Conservation (phyloP, 1,140 invertebrate species). For the Bombus terrestris region DNA sequence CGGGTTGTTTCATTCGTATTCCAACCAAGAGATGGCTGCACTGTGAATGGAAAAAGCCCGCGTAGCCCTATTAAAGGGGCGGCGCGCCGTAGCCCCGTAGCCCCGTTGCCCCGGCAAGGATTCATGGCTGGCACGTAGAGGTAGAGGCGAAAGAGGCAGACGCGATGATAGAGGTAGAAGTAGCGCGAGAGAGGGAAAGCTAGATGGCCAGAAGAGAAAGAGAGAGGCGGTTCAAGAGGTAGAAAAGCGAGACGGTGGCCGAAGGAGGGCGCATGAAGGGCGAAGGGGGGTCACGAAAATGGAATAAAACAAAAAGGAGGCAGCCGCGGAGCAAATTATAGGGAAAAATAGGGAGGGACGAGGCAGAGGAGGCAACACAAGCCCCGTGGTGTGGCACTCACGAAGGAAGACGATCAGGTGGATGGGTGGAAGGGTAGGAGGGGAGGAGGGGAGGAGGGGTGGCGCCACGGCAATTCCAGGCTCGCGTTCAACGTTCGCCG, state of each 20-base stretch:
- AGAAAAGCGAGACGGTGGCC: background rate
- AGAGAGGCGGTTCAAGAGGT: constrained; percentile 50
- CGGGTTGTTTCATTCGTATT: constrained; percentile 40
- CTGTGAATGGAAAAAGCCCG: constrained; percentile 74
- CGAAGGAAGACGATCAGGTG: constrained; percentile 60
- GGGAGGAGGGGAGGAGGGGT: constrained; percentile 72
- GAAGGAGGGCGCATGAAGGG: constrained; percentile 32
- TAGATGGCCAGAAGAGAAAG: background rate
- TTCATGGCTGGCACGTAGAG: constrained; percentile 80
- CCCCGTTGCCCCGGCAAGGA: constrained; percentile 75
- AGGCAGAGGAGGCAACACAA: constrained; percentile 59
- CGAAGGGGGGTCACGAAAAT: constrained; percentile 70
- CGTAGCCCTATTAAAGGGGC: constrained; percentile 81
- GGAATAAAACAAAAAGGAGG: constrained; percentile 70
- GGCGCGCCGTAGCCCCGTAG: constrained; percentile 72
- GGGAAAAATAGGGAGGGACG: constrained; percentile 75
- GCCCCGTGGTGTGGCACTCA: constrained; percentile 51
- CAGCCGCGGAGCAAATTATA: constrained; percentile 78
- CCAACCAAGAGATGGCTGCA: constrained; percentile 76
- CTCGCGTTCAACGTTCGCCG: constrained; percentile 76
- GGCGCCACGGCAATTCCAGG: constrained; percentile 81
- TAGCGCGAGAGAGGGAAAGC: background rate
- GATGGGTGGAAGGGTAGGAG: constrained; percentile 58
- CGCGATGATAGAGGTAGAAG: constrained; percentile 49
- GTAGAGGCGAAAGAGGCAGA: constrained; percentile 49